Evolutionary conservation across 2,113 vertebrate genomes (phyloP), one percentile per base, ranked within the genome.

Genomic region (Laticauda laticaudata): DNA sequence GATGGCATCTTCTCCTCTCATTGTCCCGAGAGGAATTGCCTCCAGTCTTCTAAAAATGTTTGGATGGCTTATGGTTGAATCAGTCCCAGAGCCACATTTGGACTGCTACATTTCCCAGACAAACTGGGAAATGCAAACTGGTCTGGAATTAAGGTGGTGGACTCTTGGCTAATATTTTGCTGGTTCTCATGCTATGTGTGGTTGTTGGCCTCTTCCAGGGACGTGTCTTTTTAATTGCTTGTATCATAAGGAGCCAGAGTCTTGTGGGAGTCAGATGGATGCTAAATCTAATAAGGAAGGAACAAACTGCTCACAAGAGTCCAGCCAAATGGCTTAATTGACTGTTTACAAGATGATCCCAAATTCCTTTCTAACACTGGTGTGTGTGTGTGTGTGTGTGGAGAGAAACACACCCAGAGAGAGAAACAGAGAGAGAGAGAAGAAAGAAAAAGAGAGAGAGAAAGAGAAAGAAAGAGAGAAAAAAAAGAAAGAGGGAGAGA

Each of bases 401-500:
- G 6, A 29, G 14, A 51, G 48, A 51, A 51, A 51, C 7, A 51
- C 48, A 51, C 48, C n/a, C 23, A 61, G 8, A 61, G 24, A 24
- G 6, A 59, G 0, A 24, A 20, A 8, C 1, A 26, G 10, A 3
- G 23, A 26, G 1, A 5, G 18, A 20, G 18, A 21, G 20, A 57
- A 5, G 7, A 0, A 21, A 29, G 0, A 61, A 3, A 26, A 24
- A 61, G 6, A 57, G 56, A 3, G 9, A 9, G 48, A 48, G 7
- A 59, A 3, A 59, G 0, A 59, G 9, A 1, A 3, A 61, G 24
- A 26, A 11, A 61, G 3, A 3, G 8, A 10, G 8, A 10, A 1
- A 8, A 61, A 3, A 3, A 1, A 26, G 9, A 26, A 5, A 26
- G 3, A 61, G 1, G 1, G 9, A 26, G 9, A 11, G 0, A 10